Percentiles rank a stretch among this genome's conserved stretches.
These are phyloP conservation scores for Lathronympha strigana DNA, from an alignment of 2,888 invertebrate species.

Conservation along the genomic window DNA sequence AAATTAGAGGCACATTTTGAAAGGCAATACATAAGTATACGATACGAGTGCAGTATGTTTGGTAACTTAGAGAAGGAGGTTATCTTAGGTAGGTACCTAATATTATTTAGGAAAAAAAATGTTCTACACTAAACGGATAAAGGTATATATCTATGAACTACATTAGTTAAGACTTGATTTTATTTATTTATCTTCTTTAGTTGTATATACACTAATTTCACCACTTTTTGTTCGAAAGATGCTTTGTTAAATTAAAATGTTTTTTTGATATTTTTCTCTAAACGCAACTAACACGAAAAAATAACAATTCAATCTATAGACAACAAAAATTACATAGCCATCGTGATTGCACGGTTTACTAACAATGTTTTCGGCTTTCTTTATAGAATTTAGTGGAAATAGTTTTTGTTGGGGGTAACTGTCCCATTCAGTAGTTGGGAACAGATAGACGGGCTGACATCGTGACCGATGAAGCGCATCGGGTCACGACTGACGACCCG, in stretches of 20 bases:
- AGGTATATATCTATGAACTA: too few relatives aligned
- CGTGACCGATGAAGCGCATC: slow-evolving; percentile 63
- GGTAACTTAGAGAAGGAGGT: background rate
- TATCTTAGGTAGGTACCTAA: background rate
- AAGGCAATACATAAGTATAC: background rate
- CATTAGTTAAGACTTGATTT: background rate
- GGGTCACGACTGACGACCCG: slow-evolving; percentile 72
- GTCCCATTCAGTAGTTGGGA: slow-evolving; percentile 64
- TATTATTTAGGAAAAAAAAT: too few relatives aligned
- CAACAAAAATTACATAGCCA: slow-evolving; percentile 33
- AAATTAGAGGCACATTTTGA: background rate
- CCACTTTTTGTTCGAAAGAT: slow-evolving; percentile 15
- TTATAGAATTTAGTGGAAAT: slow-evolving; percentile 52
- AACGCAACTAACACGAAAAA: slow-evolving; percentile 27
- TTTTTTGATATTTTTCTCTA: slow-evolving; percentile 23
- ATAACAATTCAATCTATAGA: slow-evolving; percentile 26
- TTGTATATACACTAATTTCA: background rate
- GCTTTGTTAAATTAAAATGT: slow-evolving; percentile 22
- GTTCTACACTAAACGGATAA: too few relatives aligned
- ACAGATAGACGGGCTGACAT: slow-evolving; percentile 53
- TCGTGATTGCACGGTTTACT: slow-evolving; percentile 75
- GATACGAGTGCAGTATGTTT: background rate
- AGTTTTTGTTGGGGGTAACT: slow-evolving; percentile 52
- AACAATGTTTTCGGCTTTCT: slow-evolving; percentile 53
- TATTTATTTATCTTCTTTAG: too few relatives aligned